Evolutionary conservation across 2,797 vertebrate genomes (phyloP), one percentile per base, ranked within the genome.

Genomic region (Sebastiscus albofasciatus): DNA sequence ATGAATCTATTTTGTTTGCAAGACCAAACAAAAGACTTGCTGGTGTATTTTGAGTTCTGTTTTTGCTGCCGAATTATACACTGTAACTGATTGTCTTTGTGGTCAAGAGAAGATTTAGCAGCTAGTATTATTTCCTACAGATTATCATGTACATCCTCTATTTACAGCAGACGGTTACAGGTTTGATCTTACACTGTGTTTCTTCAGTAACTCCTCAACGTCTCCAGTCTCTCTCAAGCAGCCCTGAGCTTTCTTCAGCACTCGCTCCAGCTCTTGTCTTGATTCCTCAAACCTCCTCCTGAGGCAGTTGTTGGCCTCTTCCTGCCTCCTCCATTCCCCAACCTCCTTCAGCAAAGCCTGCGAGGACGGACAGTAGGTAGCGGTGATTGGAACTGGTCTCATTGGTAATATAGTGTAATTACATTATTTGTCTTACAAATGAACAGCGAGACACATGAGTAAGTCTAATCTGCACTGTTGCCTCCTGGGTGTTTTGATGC

Each of bases 231-330:
- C 98, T 79, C 95, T 95, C 89, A 99, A 93, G 79, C 95, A 97
- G 72, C 93, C 92, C 89, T 97, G 95, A 29, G 98, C 97, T 49
- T 94, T 96, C 83, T 96, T 96, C 75, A 99, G 94, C 79, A 98
- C 97, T 87, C 96, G 97, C 92, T 99, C 98, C 94, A 99, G 88
- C 88, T 99, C 99, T 70, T 96, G 94, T 77, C 96, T 96, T 29
- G 98, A 99, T 89, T 99, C 98, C 84, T 99, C 98, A 90, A 99
- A 99, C 85, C 98, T 97, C 93, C 97, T 99, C 97, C 98, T 97
- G 87, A 99, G 93, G 87, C 95, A 97, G 87, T 96, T 98, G 90
- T 98, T 98, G 84, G 97, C 96, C 93, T 99, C 98, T 80, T 97
- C 95, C 10, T 96, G 97, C 89, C 97, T 97, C 85, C 96, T 97